Percentiles rank a stretch among this genome's conserved stretches.
Evolutionary conservation across 2,797 vertebrate genomes (phyloP).

Genomic region (Peromyscus attwateri): DNA sequence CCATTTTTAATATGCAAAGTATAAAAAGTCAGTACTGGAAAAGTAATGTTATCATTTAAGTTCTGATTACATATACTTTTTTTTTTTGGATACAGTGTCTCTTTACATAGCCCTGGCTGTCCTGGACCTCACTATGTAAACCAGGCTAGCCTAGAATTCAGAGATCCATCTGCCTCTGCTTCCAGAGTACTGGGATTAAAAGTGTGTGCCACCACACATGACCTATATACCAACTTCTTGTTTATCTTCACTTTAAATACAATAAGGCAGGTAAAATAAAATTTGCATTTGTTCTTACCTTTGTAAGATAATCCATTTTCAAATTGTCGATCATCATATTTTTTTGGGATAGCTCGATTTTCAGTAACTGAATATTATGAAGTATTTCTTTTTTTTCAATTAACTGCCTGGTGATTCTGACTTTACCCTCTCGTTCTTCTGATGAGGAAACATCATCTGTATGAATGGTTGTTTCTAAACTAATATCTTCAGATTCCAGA

Average conservation of each 20-base stretch:
- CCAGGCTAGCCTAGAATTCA: background rate
- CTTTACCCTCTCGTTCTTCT: slow-evolving; percentile 88
- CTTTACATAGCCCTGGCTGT: background rate
- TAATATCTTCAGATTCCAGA: slow-evolving; percentile 97
- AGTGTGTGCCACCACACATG: background rate
- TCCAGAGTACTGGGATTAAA: background rate
- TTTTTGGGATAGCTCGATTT: slow-evolving; percentile 97
- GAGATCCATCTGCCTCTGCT: background rate
- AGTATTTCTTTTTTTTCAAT: slow-evolving; percentile 97
- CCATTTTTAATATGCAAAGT: background rate
- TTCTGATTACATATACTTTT: background rate
- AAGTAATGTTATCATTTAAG: slow-evolving; percentile 19
- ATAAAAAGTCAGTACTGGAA: background rate
- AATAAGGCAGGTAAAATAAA: background rate
- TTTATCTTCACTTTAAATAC: background rate
- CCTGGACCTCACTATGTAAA: background rate
- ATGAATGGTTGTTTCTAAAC: slow-evolving; percentile 97
- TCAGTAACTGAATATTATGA: slow-evolving; percentile 94
- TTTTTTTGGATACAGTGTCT: background rate
- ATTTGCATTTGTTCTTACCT: slow-evolving; percentile 88
- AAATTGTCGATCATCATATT: slow-evolving; percentile 96
- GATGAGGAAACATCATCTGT: slow-evolving; percentile 98
- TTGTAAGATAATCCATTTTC: slow-evolving; percentile 96
- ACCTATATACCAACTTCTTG: background rate
- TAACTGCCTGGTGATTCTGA: slow-evolving; percentile 95